A percentile compares a stretch with the other conserved stretches of the same genome.
Evolutionary conservation across 2,797 vertebrate genomes (phyloP).

Genomic region (Chelidonichthys spinosus): DNA sequence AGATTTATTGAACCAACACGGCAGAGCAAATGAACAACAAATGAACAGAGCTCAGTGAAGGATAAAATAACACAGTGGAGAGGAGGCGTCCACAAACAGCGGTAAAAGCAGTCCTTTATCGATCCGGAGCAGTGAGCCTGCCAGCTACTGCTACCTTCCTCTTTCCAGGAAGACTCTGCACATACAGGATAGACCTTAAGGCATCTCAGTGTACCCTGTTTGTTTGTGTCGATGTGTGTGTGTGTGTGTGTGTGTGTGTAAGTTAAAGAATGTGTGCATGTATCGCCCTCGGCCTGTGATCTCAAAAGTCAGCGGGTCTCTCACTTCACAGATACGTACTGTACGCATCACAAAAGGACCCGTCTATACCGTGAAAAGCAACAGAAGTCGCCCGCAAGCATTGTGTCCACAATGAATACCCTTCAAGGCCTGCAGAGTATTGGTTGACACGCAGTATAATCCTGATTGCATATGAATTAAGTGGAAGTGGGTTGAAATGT

Average conservation of each 20-base stretch:
- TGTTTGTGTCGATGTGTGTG: constrained; percentile 34
- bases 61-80: constrained; percentile 80
- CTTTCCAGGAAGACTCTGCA: constrained; percentile 78
- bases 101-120: constrained; percentile 80
- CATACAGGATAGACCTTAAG: constrained; percentile 73
- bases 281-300: constrained; percentile 27
- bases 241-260: constrained; percentile 8
- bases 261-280: constrained; percentile 41
- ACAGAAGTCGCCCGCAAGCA: constrained; percentile 19
- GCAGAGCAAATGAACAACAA: constrained; percentile 80
- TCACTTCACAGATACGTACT: constrained; percentile 15
- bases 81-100: constrained; percentile 79
- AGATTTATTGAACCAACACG: constrained; percentile 81
- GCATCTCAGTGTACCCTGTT: constrained; percentile 56
- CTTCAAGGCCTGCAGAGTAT: constrained; percentile 48
- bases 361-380: constrained; percentile 20
- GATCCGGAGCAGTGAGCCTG: constrained; percentile 79
- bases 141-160: constrained; percentile 78
- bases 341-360: constrained; percentile 17
- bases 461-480: constrained; percentile 70
- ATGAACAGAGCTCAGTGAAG: constrained; percentile 77
- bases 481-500: constrained; percentile 71
- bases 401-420: constrained; percentile 39
- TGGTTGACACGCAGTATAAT: constrained; percentile 51
- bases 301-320: constrained; percentile 23